Conservation (phyloP, 1,140 invertebrate species). For the Drosophila sucinea region DNA sequence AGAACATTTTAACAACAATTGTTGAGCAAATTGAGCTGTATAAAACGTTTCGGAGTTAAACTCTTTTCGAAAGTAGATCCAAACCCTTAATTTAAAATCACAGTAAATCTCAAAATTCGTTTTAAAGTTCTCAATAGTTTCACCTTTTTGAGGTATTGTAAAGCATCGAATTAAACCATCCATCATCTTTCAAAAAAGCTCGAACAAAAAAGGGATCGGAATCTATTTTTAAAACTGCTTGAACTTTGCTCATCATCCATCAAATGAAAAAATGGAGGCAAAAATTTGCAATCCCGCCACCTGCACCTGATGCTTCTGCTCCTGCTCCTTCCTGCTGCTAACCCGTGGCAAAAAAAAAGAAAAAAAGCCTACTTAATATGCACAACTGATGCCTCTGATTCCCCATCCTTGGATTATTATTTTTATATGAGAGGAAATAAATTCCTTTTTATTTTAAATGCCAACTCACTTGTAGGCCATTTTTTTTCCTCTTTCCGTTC, state of each 20-base stretch:
- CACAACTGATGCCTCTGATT: constrained; percentile 7
- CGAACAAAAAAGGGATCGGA: background rate
- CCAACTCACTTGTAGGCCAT: constrained; percentile 11
- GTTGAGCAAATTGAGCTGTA: too few relatives aligned
- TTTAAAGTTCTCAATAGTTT: background rate
- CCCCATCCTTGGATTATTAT: background rate
- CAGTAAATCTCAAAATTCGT: background rate
- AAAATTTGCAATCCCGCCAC: constrained; percentile 3
- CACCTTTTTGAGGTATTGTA: background rate
- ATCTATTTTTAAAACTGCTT: constrained; percentile 11
- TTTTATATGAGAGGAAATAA: constrained; percentile 6
- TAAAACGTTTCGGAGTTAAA: too few relatives aligned
- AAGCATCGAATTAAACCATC: background rate
- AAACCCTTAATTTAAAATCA: background rate
- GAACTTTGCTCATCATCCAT: constrained; percentile 11
- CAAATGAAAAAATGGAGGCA: background rate
- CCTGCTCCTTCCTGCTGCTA: background rate
- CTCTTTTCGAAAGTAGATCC: too few relatives aligned
- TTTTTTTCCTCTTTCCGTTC: background rate
- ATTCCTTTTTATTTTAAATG: constrained; percentile 12
- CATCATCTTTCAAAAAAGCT: background rate
- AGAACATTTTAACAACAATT: too few relatives aligned
- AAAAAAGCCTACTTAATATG: constrained; percentile 6
- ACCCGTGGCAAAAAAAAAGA: background rate
- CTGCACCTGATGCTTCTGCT: constrained; percentile 1